Conservation (phyloP, 2,113 vertebrate genomes). For the Ovibos moschatus region DNA sequence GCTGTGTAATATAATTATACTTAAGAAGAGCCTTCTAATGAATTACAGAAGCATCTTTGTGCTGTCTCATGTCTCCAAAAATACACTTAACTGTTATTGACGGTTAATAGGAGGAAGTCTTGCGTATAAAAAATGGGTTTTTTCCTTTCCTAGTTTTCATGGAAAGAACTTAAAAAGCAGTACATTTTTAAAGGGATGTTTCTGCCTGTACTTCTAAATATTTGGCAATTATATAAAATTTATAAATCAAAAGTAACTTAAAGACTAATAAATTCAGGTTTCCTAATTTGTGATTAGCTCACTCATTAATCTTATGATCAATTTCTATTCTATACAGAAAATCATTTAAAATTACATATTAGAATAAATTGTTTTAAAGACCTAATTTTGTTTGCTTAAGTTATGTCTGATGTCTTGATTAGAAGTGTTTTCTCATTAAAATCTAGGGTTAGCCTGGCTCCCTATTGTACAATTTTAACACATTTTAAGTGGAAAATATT, state of each 20-base stretch:
- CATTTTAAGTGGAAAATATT: constrained; percentile 27
- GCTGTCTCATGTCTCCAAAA: constrained; percentile 16
- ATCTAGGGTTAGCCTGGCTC: neutral
- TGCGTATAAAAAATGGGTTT: neutral
- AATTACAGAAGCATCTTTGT: constrained; percentile 49
- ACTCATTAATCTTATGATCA: neutral
- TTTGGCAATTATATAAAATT: constrained; percentile 8
- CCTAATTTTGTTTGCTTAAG: constrained; percentile 43
- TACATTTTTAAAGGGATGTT: neutral
- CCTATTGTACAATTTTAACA: neutral
- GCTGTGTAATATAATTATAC: constrained; percentile 3
- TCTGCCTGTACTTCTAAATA: neutral
- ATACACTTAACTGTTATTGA: constrained; percentile 29
- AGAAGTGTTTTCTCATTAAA: constrained; percentile 33
- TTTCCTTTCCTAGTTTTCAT: constrained; percentile 29
- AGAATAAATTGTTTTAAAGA: constrained; percentile 1
- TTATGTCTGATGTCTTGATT: neutral
- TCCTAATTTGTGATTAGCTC: neutral
- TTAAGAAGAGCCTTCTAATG: constrained; percentile 45
- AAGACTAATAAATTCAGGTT: constrained; percentile 5
- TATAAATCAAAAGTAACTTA: neutral
- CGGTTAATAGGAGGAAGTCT: neutral
- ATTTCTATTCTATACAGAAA: neutral
- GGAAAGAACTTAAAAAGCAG: neutral
- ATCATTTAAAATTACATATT: constrained; percentile 23